Conservation (phyloP, 2,113 vertebrate species). For the Noctilio leporinus region DNA sequence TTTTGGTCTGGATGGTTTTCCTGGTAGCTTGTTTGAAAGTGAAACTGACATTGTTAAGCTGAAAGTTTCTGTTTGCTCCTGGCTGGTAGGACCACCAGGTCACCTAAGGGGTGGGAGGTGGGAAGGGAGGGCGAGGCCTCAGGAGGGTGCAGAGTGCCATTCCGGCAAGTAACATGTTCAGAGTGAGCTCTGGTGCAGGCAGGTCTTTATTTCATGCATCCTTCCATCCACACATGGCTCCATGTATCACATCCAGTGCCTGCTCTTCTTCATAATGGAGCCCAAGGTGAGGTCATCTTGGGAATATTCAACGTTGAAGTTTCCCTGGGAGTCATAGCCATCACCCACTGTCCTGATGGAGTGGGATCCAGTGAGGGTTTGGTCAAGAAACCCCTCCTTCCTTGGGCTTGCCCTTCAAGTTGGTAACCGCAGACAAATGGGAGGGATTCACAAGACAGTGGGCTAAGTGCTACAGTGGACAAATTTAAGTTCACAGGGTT, state of each 20-base stretch:
- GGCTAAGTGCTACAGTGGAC: background rate
- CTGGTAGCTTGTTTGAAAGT: background rate
- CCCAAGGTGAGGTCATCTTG: background rate
- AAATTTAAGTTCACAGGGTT: too few relatives aligned
- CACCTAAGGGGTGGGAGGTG: background rate
- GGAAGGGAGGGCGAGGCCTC: background rate
- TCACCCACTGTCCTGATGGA: background rate
- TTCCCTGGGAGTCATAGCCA: background rate
- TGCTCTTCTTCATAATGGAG: background rate
- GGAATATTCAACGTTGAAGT: background rate
- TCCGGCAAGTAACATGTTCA: too few relatives aligned
- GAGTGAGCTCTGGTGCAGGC: background rate
- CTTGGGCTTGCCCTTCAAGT: background rate
- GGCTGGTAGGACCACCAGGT: background rate
- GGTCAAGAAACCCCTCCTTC: background rate
- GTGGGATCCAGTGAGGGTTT: background rate
- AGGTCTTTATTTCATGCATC: background rate
- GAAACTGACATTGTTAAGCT: background rate
- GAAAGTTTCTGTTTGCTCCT: background rate
- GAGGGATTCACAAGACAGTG: background rate
- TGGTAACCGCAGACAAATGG: background rate
- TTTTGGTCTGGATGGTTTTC: background rate
- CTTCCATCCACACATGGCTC: background rate
- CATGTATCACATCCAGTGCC: background rate
- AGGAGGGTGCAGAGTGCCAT: background rate